A percentile compares a stretch with the other conserved stretches of the same genome.
Evolutionary conservation across 2,113 vertebrate genomes (phyloP).

Genomic region (Phaethon lepturus): DNA sequence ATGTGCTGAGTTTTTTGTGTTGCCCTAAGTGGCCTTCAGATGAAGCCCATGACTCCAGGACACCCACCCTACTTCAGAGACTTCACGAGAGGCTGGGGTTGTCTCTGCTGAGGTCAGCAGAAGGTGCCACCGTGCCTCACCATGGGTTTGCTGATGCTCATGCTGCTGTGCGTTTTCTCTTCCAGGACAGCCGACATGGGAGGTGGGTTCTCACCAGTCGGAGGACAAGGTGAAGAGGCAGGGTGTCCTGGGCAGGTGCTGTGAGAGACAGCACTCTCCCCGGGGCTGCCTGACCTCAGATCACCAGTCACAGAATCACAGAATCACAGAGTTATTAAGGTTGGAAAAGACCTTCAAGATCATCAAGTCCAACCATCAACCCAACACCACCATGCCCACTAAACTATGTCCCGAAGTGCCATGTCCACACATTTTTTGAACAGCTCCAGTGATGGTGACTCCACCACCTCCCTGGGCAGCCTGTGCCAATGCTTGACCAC

Average conservation of each 20-base stretch:
- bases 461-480: too few relatives aligned
- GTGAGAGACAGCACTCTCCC: background rate
- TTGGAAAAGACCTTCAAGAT: too few relatives aligned
- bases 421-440: too few relatives aligned
- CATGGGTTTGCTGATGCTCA: accelerated
- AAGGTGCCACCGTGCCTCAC: background rate
- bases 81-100: background rate
- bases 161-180: accelerated
- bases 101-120: background rate
- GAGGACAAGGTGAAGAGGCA: background rate
- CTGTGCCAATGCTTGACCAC: too few relatives aligned
- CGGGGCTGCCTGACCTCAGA: accelerated
- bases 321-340: too few relatives aligned
- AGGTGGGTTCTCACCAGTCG: background rate
- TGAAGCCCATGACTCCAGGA: background rate
- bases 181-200: background rate
- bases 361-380: too few relatives aligned
- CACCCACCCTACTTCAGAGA: background rate
- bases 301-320: too few relatives aligned
- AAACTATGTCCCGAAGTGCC: too few relatives aligned
- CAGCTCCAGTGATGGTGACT: too few relatives aligned
- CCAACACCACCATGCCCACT: too few relatives aligned
- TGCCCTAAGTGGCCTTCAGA: background rate
- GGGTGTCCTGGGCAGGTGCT: background rate
- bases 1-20: accelerated